Base-by-base conservation (phyloP, 2,888 invertebrate species). In the Brachypalpus laphriformis region DNA sequence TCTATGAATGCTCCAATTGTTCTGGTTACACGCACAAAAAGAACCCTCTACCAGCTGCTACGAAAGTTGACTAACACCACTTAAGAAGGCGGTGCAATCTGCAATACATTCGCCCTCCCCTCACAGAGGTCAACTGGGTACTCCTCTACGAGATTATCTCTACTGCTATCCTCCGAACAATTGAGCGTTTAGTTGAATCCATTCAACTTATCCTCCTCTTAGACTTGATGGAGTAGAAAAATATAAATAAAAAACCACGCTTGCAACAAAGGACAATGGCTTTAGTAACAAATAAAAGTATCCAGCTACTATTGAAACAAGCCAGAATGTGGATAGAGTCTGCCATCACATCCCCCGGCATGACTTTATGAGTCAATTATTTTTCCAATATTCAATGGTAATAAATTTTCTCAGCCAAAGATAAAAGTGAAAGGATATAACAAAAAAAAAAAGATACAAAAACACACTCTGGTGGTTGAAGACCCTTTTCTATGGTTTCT, bases 61-160 rank as follows among this genome's bases (percentile, higher is more conserved):
- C 3, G 28, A 66, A 82, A 76, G 76, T 78, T 83, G 78, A 68
- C 56, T 83, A 74, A 51, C 40, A 28, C n/a, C 47, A 80, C 63
- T 83, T 57, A 74, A 57, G 28, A 63, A 51, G 59, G 49, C 71
- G 42, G 45, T 82, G 82, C 77, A 74, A 65, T 75, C 68, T 80
- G 68, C 80, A 80, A 63, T 70, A 78, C 56, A 74, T 57, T 40
- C 40, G 25, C 57, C 34, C 7, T 34, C 28, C 22, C 34, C 40
- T 31, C 0, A 14, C 42, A 63, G 28, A 61, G 54, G 54, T 65
- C 57, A 66, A 51, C 57, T 40, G 22, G n/a, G 40, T 56, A 54
- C 59, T 68, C 51, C 47, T 51, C 51, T 22, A 45, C 9, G 45
- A 54, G 68, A 68, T 68, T 61, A 83, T 75, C 59, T 51, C 42